These are phyloP conservation scores for Calliopsis andreniformis DNA, from an alignment of 1,140 invertebrate genomes.

Conservation along the genomic window DNA sequence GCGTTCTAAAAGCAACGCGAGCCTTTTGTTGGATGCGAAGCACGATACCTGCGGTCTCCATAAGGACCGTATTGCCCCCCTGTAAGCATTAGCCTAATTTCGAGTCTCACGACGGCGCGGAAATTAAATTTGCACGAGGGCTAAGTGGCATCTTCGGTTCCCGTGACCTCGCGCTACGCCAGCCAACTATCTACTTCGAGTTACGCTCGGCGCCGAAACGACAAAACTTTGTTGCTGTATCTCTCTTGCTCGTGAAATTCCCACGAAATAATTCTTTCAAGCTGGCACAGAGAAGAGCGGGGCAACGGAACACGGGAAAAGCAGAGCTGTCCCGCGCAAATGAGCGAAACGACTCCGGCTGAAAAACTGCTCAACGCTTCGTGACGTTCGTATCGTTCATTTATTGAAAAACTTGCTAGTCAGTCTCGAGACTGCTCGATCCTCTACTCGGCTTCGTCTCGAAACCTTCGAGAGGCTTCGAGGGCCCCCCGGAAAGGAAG, in stretches of 20 bases:
- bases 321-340: neutral
- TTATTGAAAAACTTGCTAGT: neutral
- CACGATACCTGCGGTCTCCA: neutral
- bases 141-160: slow-evolving; percentile 68
- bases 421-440: slow-evolving; percentile 3
- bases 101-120: slow-evolving; percentile 34
- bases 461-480: neutral
- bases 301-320: slow-evolving; percentile 1
- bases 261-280: slow-evolving; percentile 58
- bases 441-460: neutral
- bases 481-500: neutral
- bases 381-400: neutral
- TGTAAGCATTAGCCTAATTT: slow-evolving; percentile 57
- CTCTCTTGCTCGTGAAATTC: slow-evolving; percentile 37
- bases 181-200: slow-evolving; percentile 53
- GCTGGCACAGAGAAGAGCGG: neutral
- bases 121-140: slow-evolving; percentile 68
- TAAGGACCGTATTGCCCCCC: slow-evolving; percentile 26
- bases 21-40: slow-evolving; percentile 19
- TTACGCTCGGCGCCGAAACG: slow-evolving; percentile 39
- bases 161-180: slow-evolving; percentile 3
- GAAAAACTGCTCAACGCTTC: neutral
- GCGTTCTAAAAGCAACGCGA: neutral
- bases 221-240: slow-evolving; percentile 46
- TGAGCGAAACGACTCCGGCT: neutral